Conservation (phyloP, 1,140 invertebrate genomes). For the Chlorops oryzae region DNA sequence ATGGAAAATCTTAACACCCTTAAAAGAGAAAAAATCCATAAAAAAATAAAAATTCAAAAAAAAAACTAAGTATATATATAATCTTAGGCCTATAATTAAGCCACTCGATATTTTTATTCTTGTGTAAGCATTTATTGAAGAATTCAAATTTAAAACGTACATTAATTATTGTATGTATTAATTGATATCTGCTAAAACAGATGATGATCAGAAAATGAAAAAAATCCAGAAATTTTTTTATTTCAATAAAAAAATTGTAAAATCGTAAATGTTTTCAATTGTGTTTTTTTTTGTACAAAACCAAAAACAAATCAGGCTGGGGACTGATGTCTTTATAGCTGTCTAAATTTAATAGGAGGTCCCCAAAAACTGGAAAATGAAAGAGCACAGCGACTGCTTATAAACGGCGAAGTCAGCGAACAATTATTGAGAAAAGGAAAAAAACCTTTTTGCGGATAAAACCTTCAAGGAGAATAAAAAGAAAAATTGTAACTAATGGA, state of each 20-base stretch:
- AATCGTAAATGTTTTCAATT: conserved; percentile 6
- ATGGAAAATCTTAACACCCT: not conserved
- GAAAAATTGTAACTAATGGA: too few species aligned
- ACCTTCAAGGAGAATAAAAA: too few species aligned
- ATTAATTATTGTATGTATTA: too few species aligned
- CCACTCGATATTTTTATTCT: too few species aligned
- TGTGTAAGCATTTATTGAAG: too few species aligned
- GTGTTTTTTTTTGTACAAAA: conserved; percentile 1
- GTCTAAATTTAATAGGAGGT: not conserved
- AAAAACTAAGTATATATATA: too few species aligned
- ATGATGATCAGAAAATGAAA: conserved; percentile 9
- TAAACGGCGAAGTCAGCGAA: not conserved
- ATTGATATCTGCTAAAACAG: conserved; percentile 3
- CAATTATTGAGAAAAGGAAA: not conserved
- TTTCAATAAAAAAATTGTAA: conserved; percentile 19
- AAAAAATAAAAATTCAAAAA: conserved; percentile 11
- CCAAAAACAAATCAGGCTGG: not conserved
- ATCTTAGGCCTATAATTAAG: too few species aligned
- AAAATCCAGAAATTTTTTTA: conserved; percentile 17
- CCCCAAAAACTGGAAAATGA: not conserved
- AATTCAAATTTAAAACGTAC: too few species aligned
- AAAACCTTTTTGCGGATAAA: too few species aligned
- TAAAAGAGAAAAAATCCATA: conserved; percentile 2
- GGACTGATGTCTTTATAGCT: not conserved
- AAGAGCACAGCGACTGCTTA: not conserved